Conservation (phyloP, 1,140 invertebrate genomes). For the Drosophila elegans region DNA sequence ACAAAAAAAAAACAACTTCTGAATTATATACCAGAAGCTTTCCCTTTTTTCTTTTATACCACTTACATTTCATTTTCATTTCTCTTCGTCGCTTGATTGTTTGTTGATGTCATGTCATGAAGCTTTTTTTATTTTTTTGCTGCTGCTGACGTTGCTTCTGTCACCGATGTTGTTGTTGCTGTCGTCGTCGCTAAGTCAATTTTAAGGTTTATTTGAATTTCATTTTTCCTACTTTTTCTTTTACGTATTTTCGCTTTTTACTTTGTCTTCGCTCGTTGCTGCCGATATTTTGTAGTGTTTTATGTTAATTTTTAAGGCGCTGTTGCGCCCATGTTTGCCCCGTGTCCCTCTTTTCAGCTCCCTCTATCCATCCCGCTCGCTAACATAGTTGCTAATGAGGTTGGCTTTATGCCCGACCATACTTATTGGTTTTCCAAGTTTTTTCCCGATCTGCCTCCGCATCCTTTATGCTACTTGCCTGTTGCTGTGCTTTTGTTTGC, state of each 20-base stretch:
- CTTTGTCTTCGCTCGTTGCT: slow-evolving; percentile 24
- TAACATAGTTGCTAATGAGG: slow-evolving; percentile 62
- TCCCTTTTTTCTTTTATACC: slow-evolving; percentile 19
- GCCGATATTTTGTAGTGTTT: slow-evolving; percentile 72
- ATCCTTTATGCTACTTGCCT: slow-evolving; percentile 24
- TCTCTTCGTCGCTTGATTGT: slow-evolving; percentile 44
- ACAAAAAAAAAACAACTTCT: neutral
- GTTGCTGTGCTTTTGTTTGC: slow-evolving; percentile 59
- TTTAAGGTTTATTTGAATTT: slow-evolving; percentile 81
- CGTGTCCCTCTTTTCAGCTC: neutral
- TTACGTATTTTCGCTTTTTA: slow-evolving; percentile 33
- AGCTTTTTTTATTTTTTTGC: slow-evolving; percentile 50
- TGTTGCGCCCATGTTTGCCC: slow-evolving; percentile 6
- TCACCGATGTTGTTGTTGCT: slow-evolving; percentile 30
- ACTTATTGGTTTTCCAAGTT: slow-evolving; percentile 47
- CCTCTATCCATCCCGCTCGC: neutral
- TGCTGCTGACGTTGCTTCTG: slow-evolving; percentile 23
- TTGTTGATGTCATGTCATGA: slow-evolving; percentile 62
- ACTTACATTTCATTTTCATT: slow-evolving; percentile 42
- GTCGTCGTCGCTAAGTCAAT: slow-evolving; percentile 68
- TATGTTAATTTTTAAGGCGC: slow-evolving; percentile 63
- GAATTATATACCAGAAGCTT: slow-evolving; percentile 11
- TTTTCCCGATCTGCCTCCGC: neutral
- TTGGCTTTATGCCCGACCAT: slow-evolving; percentile 62
- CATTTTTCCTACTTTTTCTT: slow-evolving; percentile 60